Evolutionary conservation across 2,797 vertebrate species (phyloP).

Genomic region (Eulemur coronatus): DNA sequence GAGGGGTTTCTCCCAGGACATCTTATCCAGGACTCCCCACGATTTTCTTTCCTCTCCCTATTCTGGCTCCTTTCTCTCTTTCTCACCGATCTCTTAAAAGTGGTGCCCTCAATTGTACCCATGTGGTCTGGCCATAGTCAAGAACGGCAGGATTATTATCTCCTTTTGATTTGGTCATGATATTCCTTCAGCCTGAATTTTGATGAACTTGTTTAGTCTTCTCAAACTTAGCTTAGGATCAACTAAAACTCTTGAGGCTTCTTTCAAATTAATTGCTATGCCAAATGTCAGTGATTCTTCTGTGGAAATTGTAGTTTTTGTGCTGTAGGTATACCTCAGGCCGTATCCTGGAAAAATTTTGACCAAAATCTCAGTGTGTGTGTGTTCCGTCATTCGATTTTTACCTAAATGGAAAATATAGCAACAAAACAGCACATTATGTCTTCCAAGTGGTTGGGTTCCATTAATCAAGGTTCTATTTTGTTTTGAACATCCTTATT

Average conservation of each 20-base stretch:
- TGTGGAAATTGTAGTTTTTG: not conserved
- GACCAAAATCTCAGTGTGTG: not conserved
- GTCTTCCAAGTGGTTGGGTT: not conserved
- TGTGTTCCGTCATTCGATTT: not conserved
- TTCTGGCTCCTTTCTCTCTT: not conserved
- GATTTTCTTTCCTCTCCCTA: not conserved
- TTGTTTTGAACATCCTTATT: not conserved
- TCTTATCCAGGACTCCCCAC: not conserved
- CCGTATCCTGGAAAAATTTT: not conserved
- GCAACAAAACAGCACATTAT: not conserved
- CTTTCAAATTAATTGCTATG: constrained; percentile 4
- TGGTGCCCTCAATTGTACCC: not conserved
- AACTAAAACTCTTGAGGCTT: not conserved
- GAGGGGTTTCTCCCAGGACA: not conserved
- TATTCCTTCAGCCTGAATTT: constrained; percentile 39
- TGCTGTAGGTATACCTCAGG: not conserved
- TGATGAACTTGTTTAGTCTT: constrained; percentile 1
- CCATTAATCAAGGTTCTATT: not conserved
- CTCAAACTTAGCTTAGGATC: not conserved
- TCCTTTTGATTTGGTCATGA: not conserved
- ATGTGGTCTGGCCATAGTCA: not conserved
- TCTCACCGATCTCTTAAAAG: not conserved
- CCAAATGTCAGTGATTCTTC: not conserved
- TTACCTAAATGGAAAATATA: not conserved
- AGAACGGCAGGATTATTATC: not conserved